phyloP scores from a whole-genome alignment of 2,888 invertebrate genomes.

The Eupithecia subfuscata region DNA sequence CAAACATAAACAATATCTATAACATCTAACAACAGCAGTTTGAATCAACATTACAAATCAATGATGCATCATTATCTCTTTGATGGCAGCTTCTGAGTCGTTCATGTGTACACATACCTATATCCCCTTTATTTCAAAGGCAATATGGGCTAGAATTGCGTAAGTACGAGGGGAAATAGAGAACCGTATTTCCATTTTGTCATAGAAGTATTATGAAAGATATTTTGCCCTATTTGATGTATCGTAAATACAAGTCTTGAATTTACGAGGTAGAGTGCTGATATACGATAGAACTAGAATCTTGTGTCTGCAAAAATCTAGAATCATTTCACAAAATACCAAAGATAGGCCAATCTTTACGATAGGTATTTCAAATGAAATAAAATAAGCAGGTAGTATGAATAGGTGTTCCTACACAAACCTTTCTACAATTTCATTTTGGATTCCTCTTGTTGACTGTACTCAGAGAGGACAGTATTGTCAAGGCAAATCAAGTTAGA shows the following conservation, averaged over 20 bases:
- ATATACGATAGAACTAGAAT: neutral
- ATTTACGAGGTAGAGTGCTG: neutral
- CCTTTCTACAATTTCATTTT: too few relatives aligned
- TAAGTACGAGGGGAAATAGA: neutral
- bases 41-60: constrained; percentile 15
- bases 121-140: neutral
- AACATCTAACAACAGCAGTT: constrained; percentile 1
- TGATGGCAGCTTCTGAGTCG: constrained; percentile 9
- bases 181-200: neutral
- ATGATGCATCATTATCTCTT: constrained; percentile 10
- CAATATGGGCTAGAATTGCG: constrained; percentile 4
- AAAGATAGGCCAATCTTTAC: too few relatives aligned
- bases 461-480: constrained; percentile 9
- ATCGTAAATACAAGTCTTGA: neutral
- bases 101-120: neutral
- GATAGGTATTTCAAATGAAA: too few relatives aligned
- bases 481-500: constrained; percentile 25
- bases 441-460: neutral
- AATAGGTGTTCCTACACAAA: too few relatives aligned
- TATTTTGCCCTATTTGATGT: neutral
- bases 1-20: constrained; percentile 13
- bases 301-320: neutral
- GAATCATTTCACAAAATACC: neutral
- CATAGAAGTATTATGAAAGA: neutral
- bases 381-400: too few relatives aligned